A percentile compares a stretch with the other conserved stretches of the same genome.
phyloP scores from a whole-genome alignment of 2,797 vertebrate species.

The Oceanodroma leucorhoa region DNA sequence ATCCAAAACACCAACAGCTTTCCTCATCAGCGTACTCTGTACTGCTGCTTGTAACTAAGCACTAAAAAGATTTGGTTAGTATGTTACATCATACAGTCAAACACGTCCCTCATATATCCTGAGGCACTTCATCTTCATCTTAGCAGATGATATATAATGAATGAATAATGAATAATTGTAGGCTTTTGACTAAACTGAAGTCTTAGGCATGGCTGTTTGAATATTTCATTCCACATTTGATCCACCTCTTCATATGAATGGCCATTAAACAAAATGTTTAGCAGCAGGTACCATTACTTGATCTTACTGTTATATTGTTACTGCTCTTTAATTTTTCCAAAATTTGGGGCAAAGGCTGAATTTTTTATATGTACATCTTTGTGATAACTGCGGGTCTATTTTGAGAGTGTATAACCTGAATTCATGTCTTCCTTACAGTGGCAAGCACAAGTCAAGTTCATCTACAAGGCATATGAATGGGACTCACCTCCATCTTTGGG shows the following conservation, averaged over 20 bases:
- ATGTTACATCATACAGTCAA: neutral
- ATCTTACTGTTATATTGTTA: neutral
- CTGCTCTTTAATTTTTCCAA: neutral
- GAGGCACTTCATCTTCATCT: neutral
- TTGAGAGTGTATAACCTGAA: neutral
- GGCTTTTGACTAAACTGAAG: neutral
- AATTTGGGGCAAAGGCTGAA: neutral
- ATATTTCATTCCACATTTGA: neutral
- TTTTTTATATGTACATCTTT: neutral
- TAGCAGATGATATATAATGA: neutral
- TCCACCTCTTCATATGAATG: neutral
- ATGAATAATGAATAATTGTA: neutral
- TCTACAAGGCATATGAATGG: neutral
- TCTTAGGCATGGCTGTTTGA: neutral
- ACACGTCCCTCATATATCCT: neutral
- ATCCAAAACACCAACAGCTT: neutral
- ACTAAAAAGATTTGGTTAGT: neutral
- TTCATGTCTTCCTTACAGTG: neutral
- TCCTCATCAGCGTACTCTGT: neutral
- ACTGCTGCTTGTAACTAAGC: neutral
- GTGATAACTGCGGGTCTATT: neutral
- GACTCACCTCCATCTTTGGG: neutral
- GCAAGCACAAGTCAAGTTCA: neutral
- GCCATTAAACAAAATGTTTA: neutral
- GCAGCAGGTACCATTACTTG: neutral